These are phyloP conservation scores for Temnothorax curvispinosus DNA, from an alignment of 1,140 invertebrate species.

Conservation along the genomic window DNA sequence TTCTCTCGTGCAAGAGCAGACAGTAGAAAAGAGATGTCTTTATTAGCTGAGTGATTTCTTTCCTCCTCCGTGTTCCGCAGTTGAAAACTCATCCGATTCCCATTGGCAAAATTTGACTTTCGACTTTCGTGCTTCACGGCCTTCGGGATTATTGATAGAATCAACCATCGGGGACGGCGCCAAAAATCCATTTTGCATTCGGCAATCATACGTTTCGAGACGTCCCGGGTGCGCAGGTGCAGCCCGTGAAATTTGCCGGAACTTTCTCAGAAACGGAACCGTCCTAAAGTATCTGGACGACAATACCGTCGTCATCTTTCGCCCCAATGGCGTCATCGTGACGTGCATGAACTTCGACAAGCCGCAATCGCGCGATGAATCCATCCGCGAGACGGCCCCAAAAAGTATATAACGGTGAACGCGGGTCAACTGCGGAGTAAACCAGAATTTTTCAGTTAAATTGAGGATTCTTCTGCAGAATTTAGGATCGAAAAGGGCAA, in stretches of 20 bases:
- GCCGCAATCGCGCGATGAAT: neutral
- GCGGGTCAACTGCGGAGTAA: conserved; percentile 4
- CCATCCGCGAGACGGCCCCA: neutral
- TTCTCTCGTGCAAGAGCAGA: neutral
- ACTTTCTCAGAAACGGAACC: conserved; percentile 79
- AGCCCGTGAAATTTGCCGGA: conserved; percentile 74
- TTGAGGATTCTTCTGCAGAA: conserved; percentile 33
- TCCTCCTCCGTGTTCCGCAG: neutral
- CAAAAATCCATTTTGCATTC: conserved; percentile 84
- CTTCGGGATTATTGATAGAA: conserved; percentile 85
- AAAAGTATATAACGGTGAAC: conserved; percentile 22
- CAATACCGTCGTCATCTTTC: conserved; percentile 73
- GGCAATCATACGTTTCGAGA: conserved; percentile 82
- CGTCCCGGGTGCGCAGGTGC: conserved; percentile 2
- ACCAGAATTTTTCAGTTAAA: conserved; percentile 31
- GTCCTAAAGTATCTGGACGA: conserved; percentile 76
- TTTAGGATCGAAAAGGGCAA: neutral
- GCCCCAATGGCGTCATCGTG: conserved; percentile 77
- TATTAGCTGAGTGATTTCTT: neutral
- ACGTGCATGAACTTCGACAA: conserved; percentile 62
- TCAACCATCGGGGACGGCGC: conserved; percentile 81
- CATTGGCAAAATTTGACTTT: conserved; percentile 48
- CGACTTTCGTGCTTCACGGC: conserved; percentile 84
- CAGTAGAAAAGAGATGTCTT: neutral
- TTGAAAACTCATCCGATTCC: neutral